Percentiles rank a stretch among this genome's conserved stretches.
phyloP scores from a whole-genome alignment of 2,888 invertebrate genomes.

The Dolichopus griseipennis region DNA sequence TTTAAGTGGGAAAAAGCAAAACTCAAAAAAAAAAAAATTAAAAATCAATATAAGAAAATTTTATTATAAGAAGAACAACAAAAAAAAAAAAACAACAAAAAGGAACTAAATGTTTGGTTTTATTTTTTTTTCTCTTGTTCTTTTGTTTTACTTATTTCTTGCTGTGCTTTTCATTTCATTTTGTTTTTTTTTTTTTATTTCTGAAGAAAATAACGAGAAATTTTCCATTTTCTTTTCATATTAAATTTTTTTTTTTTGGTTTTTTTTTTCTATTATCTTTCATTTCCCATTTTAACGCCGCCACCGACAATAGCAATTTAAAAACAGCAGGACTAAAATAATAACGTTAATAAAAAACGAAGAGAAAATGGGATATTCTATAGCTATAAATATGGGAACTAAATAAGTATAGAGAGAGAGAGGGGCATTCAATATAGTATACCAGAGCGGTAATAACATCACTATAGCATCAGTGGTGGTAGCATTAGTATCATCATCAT shows the following conservation, averaged over 20 bases:
- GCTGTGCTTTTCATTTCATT: not conserved
- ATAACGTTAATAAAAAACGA: not conserved
- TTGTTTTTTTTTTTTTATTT: not conserved
- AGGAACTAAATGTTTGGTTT: not conserved
- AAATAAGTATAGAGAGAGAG: no score
- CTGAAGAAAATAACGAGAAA: not conserved
- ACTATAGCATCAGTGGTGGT: not conserved
- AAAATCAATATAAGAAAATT: constrained; percentile 3
- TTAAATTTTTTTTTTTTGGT: no score
- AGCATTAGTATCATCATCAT: not conserved
- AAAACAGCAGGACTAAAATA: not conserved
- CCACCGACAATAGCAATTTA: not conserved
- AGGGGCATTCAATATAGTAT: no score
- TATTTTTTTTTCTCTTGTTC: not conserved
- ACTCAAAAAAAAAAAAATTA: not conserved
- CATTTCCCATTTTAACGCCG: constrained; percentile 1
- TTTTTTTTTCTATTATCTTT: not conserved
- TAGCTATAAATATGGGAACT: no score
- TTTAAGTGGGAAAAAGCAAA: not conserved
- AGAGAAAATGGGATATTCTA: no score
- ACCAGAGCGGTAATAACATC: no score
- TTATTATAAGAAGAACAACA: not conserved
- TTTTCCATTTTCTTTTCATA: no score
- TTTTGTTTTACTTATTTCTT: not conserved
- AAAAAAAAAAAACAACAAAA: not conserved